Base-by-base conservation (phyloP, 2,797 vertebrate species). In the Cyclopterus lumpus region DNA sequence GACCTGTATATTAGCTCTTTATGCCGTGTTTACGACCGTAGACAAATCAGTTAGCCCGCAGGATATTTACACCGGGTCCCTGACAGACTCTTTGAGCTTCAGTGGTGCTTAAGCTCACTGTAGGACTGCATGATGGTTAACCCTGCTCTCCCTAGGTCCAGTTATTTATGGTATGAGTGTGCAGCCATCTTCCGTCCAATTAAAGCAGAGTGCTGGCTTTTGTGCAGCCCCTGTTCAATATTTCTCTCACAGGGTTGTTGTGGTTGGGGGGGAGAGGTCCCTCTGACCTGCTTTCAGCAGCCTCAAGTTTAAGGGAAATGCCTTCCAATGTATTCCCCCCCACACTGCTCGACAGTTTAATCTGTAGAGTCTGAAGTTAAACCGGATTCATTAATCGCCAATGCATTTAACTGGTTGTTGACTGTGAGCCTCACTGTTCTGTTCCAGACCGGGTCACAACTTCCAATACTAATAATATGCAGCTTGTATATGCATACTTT, bases 121-220 rank as follows among this genome's bases (percentile, higher is more conserved):
- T 36, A 40, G 59, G 49, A 55, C 62, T 32, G 80, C 67, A 3
- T 64, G 79, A 75, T 73, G 62, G 77, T 84, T 81, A 68, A 85
- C 72, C 79, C 83, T 80, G 34, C 66, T 16, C 54, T 73, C 71
- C 42, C 54, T 20, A 36, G 61, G 75, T 69, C 59, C 34, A 15
- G 77, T 93, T 90, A 94, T 95, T 92, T 94, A 94, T 92, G 83
- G 84, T 73, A 63, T 48, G 61, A 76, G 82, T 83, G 78, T 82
- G 73, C 81, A 89, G 89, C 85, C 92, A 90, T 88, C 89, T 92
- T 93, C 85, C 86, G 71, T 92, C 91, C 89, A 92, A 95, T 94
- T 94, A 93, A 90, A 93, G 85, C 78, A 90, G 86, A 93, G 93
- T 93, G 91, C 88, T 87, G 77, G 84, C 89, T 90, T 90, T 91